Evolutionary conservation across 2,888 invertebrate species (phyloP), one percentile per base, ranked within the genome.

Genomic region (Pollenia angustigena): DNA sequence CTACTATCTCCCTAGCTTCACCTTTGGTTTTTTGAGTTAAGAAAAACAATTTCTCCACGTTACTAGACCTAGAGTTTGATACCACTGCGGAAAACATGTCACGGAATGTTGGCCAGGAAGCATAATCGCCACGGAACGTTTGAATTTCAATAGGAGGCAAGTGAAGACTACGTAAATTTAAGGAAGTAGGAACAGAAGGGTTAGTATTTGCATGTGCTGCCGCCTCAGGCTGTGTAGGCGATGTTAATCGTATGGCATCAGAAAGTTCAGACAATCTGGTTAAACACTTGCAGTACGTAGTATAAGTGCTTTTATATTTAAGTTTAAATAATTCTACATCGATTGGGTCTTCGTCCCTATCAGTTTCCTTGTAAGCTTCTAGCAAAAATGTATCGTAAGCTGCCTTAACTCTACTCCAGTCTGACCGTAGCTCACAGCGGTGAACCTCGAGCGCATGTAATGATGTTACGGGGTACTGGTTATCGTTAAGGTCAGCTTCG

Each of bases 21-120:
- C 62, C 62, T 16, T 44, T 62, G 16, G 62, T 62, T 7, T 62
- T 62, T 62, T 62, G 62, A 3, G 44, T 44, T n/a, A 62, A 12
- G 8, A 40, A 60, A 9, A 60, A 60, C 42, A 60, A 42, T 42
- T 60, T 60, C 42, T 60, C 60, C 0, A 60, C 60, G n/a, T 60
- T 60, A 23, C 60, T 60, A 14, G 60, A 40, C 1, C 8, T n/a
- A n/a, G 40, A 42, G n/a, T 60, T 60, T n/a, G 40, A 14, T n/a
- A 60, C 40, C 6, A 62, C 18, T 2, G 62, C 62, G 3, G 44
- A 44, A 7, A 62, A 62, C 10, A 58, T 32, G 14, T 32, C 58
- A 12, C 58, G 58, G 32, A 58, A 58, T 12, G 58, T 58, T 1
- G 58, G 58, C 58, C 58, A 58, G 7, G 58, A 58, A 3, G 58